Conservation (phyloP, 2,113 vertebrate genomes). For the Hemiprocne comata region DNA sequence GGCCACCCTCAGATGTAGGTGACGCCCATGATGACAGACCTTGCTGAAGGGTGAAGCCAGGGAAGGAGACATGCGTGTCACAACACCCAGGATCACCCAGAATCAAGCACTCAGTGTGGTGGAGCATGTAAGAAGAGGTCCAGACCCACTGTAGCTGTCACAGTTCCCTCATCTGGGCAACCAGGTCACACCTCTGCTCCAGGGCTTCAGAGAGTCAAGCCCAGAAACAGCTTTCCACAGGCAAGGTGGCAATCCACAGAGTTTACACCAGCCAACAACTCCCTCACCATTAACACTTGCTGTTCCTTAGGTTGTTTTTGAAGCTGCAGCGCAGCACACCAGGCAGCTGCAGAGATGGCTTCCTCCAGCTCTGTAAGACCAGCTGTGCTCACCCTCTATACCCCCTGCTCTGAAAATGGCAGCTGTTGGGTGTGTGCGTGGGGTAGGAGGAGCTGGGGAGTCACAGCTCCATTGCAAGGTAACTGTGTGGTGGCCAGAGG, state of each 20-base stretch:
- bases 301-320: background rate
- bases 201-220: rapidly evolving
- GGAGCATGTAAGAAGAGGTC: background rate
- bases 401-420: background rate
- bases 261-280: background rate
- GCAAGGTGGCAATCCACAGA: background rate
- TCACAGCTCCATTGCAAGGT: background rate
- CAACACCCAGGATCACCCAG: background rate
- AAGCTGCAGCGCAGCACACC: background rate
- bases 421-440: background rate
- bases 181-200: background rate
- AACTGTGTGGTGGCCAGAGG: background rate
- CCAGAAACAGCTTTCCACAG: background rate
- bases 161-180: rapidly evolving
- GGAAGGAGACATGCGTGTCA: background rate
- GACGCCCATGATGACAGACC: background rate
- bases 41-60: background rate
- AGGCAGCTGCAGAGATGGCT: background rate
- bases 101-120: background rate
- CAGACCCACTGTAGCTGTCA: background rate
- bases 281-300: background rate
- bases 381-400: background rate
- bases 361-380: background rate
- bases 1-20: background rate
- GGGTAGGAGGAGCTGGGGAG: background rate